Conservation (phyloP, 2,113 vertebrate genomes). For the Miniopterus natalensis region DNA sequence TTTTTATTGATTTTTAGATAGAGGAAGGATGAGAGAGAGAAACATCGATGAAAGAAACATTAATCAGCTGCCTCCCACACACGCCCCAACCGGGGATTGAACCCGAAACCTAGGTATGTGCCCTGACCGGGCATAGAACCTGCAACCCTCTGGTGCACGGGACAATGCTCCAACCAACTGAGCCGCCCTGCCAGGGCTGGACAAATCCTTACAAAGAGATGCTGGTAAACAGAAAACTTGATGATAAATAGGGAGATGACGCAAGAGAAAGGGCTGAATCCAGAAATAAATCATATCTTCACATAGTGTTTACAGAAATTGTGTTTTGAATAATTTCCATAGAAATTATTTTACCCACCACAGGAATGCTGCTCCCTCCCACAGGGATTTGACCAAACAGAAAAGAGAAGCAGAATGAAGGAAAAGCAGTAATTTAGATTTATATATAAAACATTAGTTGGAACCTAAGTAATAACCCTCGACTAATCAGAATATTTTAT, state of each 20-base stretch:
- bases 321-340: conserved; percentile 72
- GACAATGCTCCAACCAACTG: background rate
- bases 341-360: conserved; percentile 73
- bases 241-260: conserved; percentile 63
- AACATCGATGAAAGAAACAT: background rate
- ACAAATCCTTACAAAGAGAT: conserved; percentile 2
- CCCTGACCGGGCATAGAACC: background rate
- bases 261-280: background rate
- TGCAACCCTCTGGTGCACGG: background rate
- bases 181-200: background rate
- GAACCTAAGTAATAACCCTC: conserved; percentile 68
- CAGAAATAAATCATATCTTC: conserved; percentile 73
- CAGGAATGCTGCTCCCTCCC: conserved; percentile 70
- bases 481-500: conserved; percentile 79
- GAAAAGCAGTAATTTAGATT: conserved; percentile 57
- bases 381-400: conserved; percentile 46
- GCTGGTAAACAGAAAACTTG: conserved; percentile 37
- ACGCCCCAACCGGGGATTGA: background rate
- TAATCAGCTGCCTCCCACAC: background rate
- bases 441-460: conserved; percentile 67
- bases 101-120: background rate
- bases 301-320: conserved; percentile 68
- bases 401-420: conserved; percentile 49
- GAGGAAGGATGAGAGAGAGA: background rate
- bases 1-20: background rate